A percentile compares a stretch with the other conserved stretches of the same genome.
Evolutionary conservation across 2,888 invertebrate species (phyloP).

Genomic region (Zonitis immaculata): DNA sequence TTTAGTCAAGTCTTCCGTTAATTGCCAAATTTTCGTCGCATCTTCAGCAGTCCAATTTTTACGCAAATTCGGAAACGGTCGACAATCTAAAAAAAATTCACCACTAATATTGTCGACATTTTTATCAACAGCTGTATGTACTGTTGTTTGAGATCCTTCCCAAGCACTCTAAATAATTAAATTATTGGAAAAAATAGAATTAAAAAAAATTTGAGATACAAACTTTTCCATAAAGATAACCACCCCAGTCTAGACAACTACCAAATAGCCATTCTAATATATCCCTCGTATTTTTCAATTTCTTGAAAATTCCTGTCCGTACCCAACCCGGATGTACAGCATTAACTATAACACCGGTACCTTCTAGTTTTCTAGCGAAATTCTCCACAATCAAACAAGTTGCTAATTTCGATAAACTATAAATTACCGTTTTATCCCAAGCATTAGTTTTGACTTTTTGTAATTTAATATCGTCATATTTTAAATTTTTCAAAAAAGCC

Average conservation of each 20-base stretch:
- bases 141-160: constrained; percentile 14
- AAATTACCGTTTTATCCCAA: constrained; percentile 1
- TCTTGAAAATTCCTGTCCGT: constrained; percentile 14
- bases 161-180: constrained; percentile 3
- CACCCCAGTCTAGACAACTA: background rate
- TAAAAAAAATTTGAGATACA: background rate
- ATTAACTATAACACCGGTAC: constrained; percentile 19
- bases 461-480: background rate
- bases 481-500: constrained; percentile 2
- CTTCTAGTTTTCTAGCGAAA: constrained; percentile 18
- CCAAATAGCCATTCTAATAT: background rate
- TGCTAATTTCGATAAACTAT: constrained; percentile 19
- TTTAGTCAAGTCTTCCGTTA: background rate
- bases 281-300: background rate
- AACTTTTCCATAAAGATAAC: background rate
- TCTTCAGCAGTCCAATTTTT: background rate
- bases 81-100: constrained; percentile 4
- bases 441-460: background rate
- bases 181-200: background rate
- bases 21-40: constrained; percentile 1
- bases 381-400: constrained; percentile 16
- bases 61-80: constrained; percentile 3
- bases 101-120: background rate
- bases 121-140: constrained; percentile 6
- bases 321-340: constrained; percentile 21